Percentiles rank a stretch among this genome's conserved stretches.
Evolutionary conservation across 2,888 invertebrate species (phyloP).

Genomic region (Tetropium fuscum): DNA sequence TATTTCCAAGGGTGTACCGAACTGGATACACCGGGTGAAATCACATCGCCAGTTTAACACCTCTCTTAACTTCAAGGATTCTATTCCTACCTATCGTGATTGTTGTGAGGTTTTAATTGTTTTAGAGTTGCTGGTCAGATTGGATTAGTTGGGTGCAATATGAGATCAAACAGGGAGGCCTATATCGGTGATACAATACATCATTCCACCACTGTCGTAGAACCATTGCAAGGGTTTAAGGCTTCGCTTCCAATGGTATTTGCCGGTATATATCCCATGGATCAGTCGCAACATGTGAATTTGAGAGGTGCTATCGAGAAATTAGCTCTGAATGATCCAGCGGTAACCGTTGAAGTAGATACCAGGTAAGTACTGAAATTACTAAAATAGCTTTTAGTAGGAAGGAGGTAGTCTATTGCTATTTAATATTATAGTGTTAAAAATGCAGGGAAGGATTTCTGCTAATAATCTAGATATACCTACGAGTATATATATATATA

Average conservation of each 20-base stretch:
- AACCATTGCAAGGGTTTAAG: constrained; percentile 74
- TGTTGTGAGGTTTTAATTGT: constrained; percentile 16
- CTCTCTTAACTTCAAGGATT: too few relatives aligned
- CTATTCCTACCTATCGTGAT: not conserved
- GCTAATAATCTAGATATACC: too few relatives aligned
- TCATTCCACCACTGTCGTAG: constrained; percentile 68
- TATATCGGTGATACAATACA: constrained; percentile 83
- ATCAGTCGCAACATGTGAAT: constrained; percentile 84
- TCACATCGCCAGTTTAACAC: too few relatives aligned
- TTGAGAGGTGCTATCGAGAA: constrained; percentile 89
- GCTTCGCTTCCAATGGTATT: constrained; percentile 85
- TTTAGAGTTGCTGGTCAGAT: constrained; percentile 89
- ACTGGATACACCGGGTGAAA: too few relatives aligned
- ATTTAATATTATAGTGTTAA: too few relatives aligned
- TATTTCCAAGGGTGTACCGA: too few relatives aligned
- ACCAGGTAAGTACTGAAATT: constrained; percentile 81
- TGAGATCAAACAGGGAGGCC: constrained; percentile 80
- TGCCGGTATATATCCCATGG: constrained; percentile 91
- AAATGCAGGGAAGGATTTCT: too few relatives aligned
- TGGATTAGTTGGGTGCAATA: constrained; percentile 87
- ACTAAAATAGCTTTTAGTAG: too few relatives aligned
- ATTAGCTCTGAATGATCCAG: constrained; percentile 93
- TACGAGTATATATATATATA: too few relatives aligned
- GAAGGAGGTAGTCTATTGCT: too few relatives aligned
- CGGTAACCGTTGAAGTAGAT: constrained; percentile 85